Evolutionary conservation across 2,888 invertebrate genomes (phyloP).

Genomic region (Polymixis lichenea): DNA sequence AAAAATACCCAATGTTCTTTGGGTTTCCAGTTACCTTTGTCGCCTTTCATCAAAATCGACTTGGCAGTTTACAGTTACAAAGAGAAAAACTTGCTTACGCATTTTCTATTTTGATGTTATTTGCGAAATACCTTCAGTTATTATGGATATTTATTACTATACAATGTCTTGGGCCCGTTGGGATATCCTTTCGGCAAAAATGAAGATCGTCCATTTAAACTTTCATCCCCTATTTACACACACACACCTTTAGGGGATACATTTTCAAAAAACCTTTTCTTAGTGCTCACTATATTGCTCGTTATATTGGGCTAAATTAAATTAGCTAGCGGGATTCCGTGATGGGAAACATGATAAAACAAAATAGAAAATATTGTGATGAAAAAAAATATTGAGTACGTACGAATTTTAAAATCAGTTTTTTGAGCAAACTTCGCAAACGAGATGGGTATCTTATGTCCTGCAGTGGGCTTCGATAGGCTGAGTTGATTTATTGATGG

Average conservation of each 20-base stretch:
- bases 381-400: no score
- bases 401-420: no score
- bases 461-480: no score
- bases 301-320: background rate
- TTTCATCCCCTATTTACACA: background rate
- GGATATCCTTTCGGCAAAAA: background rate
- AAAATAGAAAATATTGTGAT: no score
- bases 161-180: background rate
- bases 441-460: no score
- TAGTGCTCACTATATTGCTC: background rate
- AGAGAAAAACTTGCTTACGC: conserved; percentile 7
- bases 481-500: no score
- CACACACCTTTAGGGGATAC: background rate
- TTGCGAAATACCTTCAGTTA: background rate
- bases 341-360: no score
- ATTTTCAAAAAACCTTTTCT: background rate
- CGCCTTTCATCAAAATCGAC: conserved; percentile 24
- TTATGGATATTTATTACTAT: background rate
- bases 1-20: conserved; percentile 25
- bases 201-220: background rate
- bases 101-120: conserved; percentile 23
- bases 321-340: no score
- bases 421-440: no score
- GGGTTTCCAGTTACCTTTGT: conserved; percentile 15
- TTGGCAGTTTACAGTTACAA: conserved; percentile 17